Conservation (phyloP, 35 echinoderm and acorn worm genomes). For the Lytechinus variegatus region DNA sequence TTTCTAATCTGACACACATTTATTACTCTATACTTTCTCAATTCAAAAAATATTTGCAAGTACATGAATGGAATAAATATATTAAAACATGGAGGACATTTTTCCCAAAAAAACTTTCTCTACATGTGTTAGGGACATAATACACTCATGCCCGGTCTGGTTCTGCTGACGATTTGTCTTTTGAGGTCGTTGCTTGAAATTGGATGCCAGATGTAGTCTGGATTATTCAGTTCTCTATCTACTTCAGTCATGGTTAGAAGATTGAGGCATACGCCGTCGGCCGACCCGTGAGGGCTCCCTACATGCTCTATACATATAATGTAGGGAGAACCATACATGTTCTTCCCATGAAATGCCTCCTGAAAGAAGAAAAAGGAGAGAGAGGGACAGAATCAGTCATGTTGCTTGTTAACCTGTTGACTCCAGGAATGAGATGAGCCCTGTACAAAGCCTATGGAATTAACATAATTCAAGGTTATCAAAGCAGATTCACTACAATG, state of each 20-base stretch:
- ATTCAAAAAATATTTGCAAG: background rate
- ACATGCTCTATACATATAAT: slow-evolving; percentile 80
- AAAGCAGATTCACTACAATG: no score
- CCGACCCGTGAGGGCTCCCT: slow-evolving; percentile 69
- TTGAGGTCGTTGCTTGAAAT: slow-evolving; percentile 77
- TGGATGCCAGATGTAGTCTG: slow-evolving; percentile 78
- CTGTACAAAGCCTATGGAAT: no score
- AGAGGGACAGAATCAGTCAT: background rate
- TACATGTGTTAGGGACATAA: background rate
- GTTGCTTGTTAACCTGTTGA: background rate
- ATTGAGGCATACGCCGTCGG: slow-evolving; percentile 88
- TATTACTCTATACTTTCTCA: background rate
- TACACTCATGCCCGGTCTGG: slow-evolving; percentile 25
- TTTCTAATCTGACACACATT: background rate
- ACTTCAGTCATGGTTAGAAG: slow-evolving; percentile 71
- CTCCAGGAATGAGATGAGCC: no score
- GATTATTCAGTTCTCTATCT: slow-evolving; percentile 82
- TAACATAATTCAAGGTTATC: no score
- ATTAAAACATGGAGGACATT: background rate
- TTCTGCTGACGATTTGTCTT: slow-evolving; percentile 46
- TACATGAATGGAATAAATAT: background rate
- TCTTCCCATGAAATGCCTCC: slow-evolving; percentile 86
- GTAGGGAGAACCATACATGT: slow-evolving; percentile 61
- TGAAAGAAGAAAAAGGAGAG: slow-evolving; percentile 12
- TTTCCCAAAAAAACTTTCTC: background rate